Evolutionary conservation across 2,888 invertebrate genomes (phyloP), one percentile per base, ranked within the genome.

Genomic region (Plemyria rubiginata): DNA sequence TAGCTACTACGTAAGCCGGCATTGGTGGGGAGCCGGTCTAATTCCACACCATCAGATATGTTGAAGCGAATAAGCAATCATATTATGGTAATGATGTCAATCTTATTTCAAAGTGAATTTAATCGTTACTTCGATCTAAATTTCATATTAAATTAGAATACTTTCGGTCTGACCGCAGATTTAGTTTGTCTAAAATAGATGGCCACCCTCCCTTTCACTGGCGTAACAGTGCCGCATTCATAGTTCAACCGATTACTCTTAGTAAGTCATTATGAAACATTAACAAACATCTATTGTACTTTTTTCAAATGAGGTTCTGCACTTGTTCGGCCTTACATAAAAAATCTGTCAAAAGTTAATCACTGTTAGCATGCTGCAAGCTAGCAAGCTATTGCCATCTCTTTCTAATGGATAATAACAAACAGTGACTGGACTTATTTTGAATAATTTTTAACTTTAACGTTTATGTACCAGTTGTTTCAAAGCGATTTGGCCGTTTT

Each of bases 121-220:
- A 38, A 38, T 29, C 13, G 32, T 1, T 6, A 32, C 12, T 6
- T n/a, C 29, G 12, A 29, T 29, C 13, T n/a, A 49, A 32, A 48
- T 48, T 51, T 4, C 11, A 40, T 40, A 15, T 13, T 13, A 54
- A n/a, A 46, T 54, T 36, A 12, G 5, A 52, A 52, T 56, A 46
- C 48, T 49, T 56, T 57, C 58, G 58, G 62, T 58, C 58, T 71
- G 64, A 67, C 61, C 55, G 76, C 75, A 82, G 81, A 81, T 80
- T 79, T 79, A 70, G 79, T 81, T 81, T 80, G 80, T 87, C 84
- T 84, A 81, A 84, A 88, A 87, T 85, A 88, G 88, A 89, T 89
- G 86, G 85, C 81, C 81, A 90, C 89, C 90, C 89, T 87, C 86
- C 90, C 91, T 92, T 92, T 92, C 91, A 90, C 91, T 88, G 78